These are phyloP conservation scores for Urocolius indicus DNA, from an alignment of 2,113 vertebrate species.

Conservation along the genomic window DNA sequence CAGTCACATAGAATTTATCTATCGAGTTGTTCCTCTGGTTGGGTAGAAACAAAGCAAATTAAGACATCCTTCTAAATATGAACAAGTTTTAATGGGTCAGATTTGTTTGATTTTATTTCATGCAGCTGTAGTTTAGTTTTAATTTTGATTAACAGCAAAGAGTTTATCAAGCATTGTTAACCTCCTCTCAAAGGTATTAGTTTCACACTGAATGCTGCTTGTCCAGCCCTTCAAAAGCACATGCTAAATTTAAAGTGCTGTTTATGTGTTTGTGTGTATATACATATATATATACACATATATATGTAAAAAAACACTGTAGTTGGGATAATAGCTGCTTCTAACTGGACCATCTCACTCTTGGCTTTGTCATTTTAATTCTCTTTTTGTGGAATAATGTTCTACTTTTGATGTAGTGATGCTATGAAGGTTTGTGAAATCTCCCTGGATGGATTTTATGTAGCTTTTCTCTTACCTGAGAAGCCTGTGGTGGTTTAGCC, in stretches of 20 bases:
- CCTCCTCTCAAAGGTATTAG: conserved; percentile 40
- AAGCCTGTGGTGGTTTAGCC: not conserved
- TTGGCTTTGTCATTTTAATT: not conserved
- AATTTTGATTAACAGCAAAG: conserved; percentile 32
- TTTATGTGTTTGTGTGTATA: not conserved
- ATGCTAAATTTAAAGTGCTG: conserved; percentile 36
- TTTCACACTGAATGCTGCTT: conserved; percentile 43
- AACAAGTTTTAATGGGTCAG: not conserved
- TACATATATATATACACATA: not conserved
- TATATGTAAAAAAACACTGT: not conserved
- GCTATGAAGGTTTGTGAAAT: not conserved
- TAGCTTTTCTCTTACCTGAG: not conserved
- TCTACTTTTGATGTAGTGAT: accelerated
- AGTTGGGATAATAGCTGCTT: not conserved
- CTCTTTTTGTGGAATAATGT: not conserved
- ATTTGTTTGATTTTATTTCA: not conserved
- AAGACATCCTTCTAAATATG: not conserved
- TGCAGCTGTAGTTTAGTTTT: conserved; percentile 37
- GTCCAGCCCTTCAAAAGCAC: conserved; percentile 1
- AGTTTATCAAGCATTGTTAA: not conserved
- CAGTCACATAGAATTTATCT: not conserved
- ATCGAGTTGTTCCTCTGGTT: not conserved
- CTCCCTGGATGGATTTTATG: not conserved
- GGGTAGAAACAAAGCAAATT: not conserved
- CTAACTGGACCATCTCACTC: not conserved